Base-by-base conservation (phyloP, 2,797 vertebrate species). In the Manis crassicaudata region DNA sequence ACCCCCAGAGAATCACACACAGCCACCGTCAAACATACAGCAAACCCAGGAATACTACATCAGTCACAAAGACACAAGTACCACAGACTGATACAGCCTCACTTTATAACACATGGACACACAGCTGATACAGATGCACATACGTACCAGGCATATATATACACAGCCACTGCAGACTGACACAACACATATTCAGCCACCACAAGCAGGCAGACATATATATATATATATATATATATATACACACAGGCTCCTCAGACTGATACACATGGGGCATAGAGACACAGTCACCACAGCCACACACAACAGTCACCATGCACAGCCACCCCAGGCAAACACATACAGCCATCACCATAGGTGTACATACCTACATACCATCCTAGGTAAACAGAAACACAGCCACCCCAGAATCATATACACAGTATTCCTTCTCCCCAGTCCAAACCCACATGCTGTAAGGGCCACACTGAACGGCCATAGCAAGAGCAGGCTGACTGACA, bases 401-500 rank as follows among this genome's bases (percentile, higher is more conserved):
- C 87, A 52, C 46, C 56, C n/a, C 76, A 92, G 93, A 27, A 40
- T 29, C 50, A 77, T 60, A 68, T 46, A 43, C 27, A 21, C 20
- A 18, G n/a, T 1, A 16, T 75, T 32, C 46, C 75, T 73, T 76
- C 13, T 23, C 32, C 67, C 2, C 40, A 32, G 0, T 40, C 10
- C 10, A 54, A 76, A 86, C 77, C 84, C 80, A 63, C 82, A 50
- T 2, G 1, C 52, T 54, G 92, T 27, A 63, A 91, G 92, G 96
- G 95, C 97, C 96, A 88, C 58, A 37, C 63, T 7, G 27, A 27
- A 4, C 0, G 46, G 85, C 79, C 43, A 37, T 23, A 2, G 95
- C 88, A n/a, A 43, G 91, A 81, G 35, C 68, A 2, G 91, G n/a
- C 95, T 96, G 96, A 97, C 86, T 97, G 97, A 97, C 96, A 96